Base-by-base conservation (phyloP, 2,888 invertebrate genomes). In the Coecobrya sp. region DNA sequence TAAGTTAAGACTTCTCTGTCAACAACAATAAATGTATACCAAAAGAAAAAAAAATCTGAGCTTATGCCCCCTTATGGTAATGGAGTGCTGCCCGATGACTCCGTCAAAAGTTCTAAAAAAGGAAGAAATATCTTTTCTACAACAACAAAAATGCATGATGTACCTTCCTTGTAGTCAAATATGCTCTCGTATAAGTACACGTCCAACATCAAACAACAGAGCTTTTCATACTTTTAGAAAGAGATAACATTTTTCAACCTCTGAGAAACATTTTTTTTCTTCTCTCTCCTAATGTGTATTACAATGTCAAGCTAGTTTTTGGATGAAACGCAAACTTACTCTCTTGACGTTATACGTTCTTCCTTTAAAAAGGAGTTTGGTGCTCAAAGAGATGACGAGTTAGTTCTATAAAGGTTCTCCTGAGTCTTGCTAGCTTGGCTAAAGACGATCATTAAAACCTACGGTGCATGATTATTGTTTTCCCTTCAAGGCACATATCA, bases 1-100 rank as follows among this genome's bases (percentile, higher is more conserved):
- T 79, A 79, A 52, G 5, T 79, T 13, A 59, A 59, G 36, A 82
- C 59, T 36, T 82, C 11, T 25, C 81, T 81, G 79, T 86, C 65
- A 86, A 25, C 65, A 62, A 79, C 55, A 91, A 73, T 84, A 49
- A 84, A 91, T 81, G 76, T 59, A 92, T 62, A 52, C 42, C 36
- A 1, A 25, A 22, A 45, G 76, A 79, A 91, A 73, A 68, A 76
- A 49, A 19, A 36, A n/a, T 76, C 36, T 70, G 3, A 62, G 81
- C 82, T 73, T 70, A 87, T 87, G 76, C 19, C 92, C 88, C 88
- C 84, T 76, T 92, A 65, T 92, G 92, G 92, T 88, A 84, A 92
- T 89, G 62, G 36, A 73, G 25, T 90, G 82, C 5, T 79, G 59
- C 76, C 52, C 68, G 86, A 76, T 85, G 86, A 86, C 86, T 49